Base-by-base conservation (phyloP, 2,797 vertebrate species). In the Coregonus sp. region DNA sequence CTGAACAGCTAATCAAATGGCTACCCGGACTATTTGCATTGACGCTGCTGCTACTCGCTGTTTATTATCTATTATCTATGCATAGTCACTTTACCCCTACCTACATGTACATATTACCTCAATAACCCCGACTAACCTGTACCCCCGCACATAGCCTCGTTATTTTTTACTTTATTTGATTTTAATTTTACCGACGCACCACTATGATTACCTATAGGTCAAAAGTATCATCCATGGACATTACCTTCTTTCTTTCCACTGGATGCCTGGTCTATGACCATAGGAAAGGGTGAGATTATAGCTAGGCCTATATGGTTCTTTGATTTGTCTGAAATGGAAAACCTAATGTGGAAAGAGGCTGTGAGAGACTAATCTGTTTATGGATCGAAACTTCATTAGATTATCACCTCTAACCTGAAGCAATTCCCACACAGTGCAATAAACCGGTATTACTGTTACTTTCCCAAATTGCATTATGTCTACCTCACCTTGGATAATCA, bases 301-400 rank as follows among this genome's bases (percentile, higher is more conserved):
- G 33, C 15, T 5, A 37, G 63, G 4, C 6, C 20, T 6, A 61
- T n/a, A 51, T 25, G 47, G 20, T 51, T 51, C 25, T 29, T 50
- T 71, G 70, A 40, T 71, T 71, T 71, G 70, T 16, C 11, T 25
- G n/a, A 52, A 51, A 4, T 31, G 70, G 70, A 33, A 72, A 72
- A 51, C 50, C 5, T 69, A 5, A 16, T 56, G 29, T 54, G 51
- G 50, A 29, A 33, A 47, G n/a, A 71, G 47, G n/a, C 69, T 29
- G 29, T n/a, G 47, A 56, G 51, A 72, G 70, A 52, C 29, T 54
- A 72, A 72, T 56, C 70, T 72, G 12, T 72, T 54, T 56, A 72
- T 77, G 31, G 84, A 84, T 90, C 86, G 88, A 4, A 14, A 79
- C 76, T 77, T 72, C 84, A 85, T 89, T 85, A 87, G 67, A 6